Conservation (phyloP, 2,888 invertebrate genomes). For the Chaetogeoica ovagalla region DNA sequence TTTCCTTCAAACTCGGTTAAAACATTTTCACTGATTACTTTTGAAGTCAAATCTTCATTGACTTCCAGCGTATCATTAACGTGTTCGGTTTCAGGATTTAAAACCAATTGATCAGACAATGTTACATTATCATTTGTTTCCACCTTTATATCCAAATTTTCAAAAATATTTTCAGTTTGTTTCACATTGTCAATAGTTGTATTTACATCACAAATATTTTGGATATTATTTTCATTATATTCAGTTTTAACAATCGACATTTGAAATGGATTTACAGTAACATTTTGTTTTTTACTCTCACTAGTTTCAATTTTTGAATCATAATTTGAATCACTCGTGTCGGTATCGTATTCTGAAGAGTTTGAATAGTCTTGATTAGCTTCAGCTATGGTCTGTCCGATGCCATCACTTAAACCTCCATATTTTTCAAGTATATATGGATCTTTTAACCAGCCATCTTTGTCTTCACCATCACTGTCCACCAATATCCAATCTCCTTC, state of each 20-base stretch:
- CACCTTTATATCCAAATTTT: neutral
- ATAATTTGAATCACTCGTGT: conserved; percentile 19
- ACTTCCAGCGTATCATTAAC: neutral
- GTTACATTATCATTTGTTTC: neutral
- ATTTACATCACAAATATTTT: neutral
- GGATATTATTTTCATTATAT: neutral
- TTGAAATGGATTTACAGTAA: neutral
- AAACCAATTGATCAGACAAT: neutral
- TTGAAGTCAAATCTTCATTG: neutral
- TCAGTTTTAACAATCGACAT: neutral
- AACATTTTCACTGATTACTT: neutral
- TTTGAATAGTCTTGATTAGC: neutral
- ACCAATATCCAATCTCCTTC: conserved; percentile 11
- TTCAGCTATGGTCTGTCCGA: neutral
- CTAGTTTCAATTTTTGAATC: conserved; percentile 7
- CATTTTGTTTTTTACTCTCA: conserved; percentile 2
- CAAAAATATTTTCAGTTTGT: neutral
- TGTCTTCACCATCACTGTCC: neutral
- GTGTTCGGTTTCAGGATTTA: neutral
- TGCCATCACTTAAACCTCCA: neutral
- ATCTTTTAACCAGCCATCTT: conserved; percentile 27
- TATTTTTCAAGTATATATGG: conserved; percentile 25
- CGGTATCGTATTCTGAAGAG: conserved; percentile 32
- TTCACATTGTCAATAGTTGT: neutral
- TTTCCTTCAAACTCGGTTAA: neutral